phyloP scores from a whole-genome alignment of 2,113 vertebrate genomes.

The Rhipidura dahli region DNA sequence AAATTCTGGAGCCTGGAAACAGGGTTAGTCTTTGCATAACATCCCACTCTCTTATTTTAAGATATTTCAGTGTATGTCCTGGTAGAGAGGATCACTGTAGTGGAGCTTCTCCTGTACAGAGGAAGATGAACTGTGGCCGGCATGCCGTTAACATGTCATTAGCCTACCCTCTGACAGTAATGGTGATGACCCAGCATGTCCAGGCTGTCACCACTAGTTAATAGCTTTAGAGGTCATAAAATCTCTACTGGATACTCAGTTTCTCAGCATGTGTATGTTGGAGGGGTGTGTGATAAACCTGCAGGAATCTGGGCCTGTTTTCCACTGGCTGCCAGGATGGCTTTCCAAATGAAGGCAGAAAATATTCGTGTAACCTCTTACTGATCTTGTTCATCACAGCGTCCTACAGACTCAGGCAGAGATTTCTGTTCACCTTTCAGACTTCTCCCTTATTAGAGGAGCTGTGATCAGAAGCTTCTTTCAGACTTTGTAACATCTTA shows the following conservation, averaged over 20 bases:
- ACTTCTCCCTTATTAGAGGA: neutral
- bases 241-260: neutral
- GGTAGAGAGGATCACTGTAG: neutral
- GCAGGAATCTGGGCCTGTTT: neutral
- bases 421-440: neutral
- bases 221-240: neutral
- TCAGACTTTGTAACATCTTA: neutral
- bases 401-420: neutral
- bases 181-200: neutral
- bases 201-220: neutral
- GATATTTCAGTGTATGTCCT: neutral
- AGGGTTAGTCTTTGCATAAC: neutral
- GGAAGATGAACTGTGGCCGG: neutral
- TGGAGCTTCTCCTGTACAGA: neutral
- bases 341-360: neutral
- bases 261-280: neutral
- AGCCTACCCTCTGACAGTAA: neutral
- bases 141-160: fast-evolving
- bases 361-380: neutral
- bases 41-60: neutral
- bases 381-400: neutral
- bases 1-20: neutral
- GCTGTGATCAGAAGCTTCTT: neutral
- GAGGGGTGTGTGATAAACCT: neutral
- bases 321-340: neutral